Evolutionary conservation across 2,888 invertebrate species (phyloP).

Genomic region (Notodonta ziczac): DNA sequence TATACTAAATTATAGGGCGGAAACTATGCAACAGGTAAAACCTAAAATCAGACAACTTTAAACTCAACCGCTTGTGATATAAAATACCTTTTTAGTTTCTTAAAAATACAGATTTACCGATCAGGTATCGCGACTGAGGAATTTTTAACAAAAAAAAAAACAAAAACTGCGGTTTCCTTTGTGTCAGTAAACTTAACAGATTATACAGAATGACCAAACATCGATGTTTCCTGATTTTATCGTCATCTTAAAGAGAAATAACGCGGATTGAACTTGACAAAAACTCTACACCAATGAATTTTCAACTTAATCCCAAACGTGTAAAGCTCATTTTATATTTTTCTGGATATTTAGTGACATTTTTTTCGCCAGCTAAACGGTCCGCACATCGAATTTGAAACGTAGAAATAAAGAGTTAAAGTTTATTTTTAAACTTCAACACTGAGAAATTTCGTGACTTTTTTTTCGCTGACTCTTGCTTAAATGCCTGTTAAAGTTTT

Average conservation of each 20-base stretch:
- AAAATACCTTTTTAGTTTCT: slow-evolving; percentile 15
- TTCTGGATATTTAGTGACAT: not conserved
- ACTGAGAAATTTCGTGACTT: slow-evolving; percentile 21
- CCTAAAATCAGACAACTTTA: slow-evolving; percentile 38
- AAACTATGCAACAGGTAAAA: slow-evolving; percentile 40
- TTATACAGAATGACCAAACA: slow-evolving; percentile 72
- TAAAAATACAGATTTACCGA: slow-evolving; percentile 42
- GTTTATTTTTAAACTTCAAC: slow-evolving; percentile 3
- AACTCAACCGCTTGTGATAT: slow-evolving; percentile 42
- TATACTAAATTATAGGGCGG: slow-evolving; percentile 31
- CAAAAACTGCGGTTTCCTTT: slow-evolving; percentile 76
- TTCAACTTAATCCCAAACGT: slow-evolving; percentile 7
- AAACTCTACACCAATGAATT: slow-evolving; percentile 16
- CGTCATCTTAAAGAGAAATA: slow-evolving; percentile 57
- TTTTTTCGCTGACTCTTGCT: slow-evolving; percentile 54
- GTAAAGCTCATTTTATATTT: not conserved
- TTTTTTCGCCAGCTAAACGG: not conserved
- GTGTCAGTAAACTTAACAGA: slow-evolving; percentile 62
- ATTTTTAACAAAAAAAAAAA: slow-evolving; percentile 61
- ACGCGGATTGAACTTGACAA: slow-evolving; percentile 26
- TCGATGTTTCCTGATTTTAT: slow-evolving; percentile 72
- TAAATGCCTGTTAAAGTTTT: slow-evolving; percentile 60
- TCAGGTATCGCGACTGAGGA: slow-evolving; percentile 69
- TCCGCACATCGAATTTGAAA: not conserved
- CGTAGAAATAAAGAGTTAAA: slow-evolving; percentile 13